Base-by-base conservation (phyloP, 92 coral and sea anemone genomes). In the Hydrozoanthus gracilis region DNA sequence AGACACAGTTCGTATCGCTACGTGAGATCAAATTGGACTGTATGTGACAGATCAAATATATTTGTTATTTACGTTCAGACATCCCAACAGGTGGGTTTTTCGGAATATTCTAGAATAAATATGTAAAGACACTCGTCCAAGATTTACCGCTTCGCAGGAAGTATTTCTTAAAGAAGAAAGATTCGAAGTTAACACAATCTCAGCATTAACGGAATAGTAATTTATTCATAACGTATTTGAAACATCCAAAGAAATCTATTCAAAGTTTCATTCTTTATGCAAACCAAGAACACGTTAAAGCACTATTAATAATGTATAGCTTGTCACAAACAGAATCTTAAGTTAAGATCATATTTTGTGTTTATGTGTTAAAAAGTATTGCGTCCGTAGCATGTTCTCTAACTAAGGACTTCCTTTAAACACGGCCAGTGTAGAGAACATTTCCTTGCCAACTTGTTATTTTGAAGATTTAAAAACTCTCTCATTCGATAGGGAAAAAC, bases 291-390 rank as follows among this genome's bases (percentile, higher is more conserved):
- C 72, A 16, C 18, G 55, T 44, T 62, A 79, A 61, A 64, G 46
- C 20, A 45, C 51, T 61, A 61, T 79, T 12, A 79, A 79, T 79
- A 79, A 79, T 79, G 44, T 15, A 79, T 79, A 9, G 67, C 84
- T 60, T 47, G 46, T 6, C 55, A 44, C 48, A 62, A 79, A 47
- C 79, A 74, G 16, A 74, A 74, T 8, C 79, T 48, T 44, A 79
- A 55, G 44, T 61, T 16, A 48, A 62, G 55, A 65, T 61, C 71
- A 79, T 46, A 7, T 9, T 65, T 49, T 12, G 16, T 62, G 60
- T 45, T 66, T 12, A 5, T 6, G 6, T 66, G 44, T 66, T 14
- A 17, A 7, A 6, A 27, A 27, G 39, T 27, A 27, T 27, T 2
- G 39, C 39, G 39, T 27, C 39, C 39, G 39, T 0, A 27, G 39